phyloP scores from a whole-genome alignment of 2,113 vertebrate species.

The Calidris pugnax region DNA sequence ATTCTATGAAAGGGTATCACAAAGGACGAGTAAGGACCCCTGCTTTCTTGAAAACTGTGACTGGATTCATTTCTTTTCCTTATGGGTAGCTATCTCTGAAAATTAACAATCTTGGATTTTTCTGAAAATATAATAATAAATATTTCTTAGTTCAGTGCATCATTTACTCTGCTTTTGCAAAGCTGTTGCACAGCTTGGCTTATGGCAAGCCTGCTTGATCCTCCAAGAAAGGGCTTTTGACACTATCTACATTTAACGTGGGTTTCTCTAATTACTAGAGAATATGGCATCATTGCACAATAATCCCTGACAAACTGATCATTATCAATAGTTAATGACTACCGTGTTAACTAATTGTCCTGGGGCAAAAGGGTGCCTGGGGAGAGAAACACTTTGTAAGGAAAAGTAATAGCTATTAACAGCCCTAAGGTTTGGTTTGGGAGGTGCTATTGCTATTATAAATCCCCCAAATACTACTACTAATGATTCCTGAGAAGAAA shows the following conservation, averaged over 20 bases:
- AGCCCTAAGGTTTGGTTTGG: slow-evolving; percentile 5
- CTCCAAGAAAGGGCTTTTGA: background rate
- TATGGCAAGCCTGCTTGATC: background rate
- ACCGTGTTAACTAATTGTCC: slow-evolving; percentile 60
- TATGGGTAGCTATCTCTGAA: background rate
- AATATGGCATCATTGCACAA: background rate
- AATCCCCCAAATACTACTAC: background rate
- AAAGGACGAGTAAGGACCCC: background rate
- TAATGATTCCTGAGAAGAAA: background rate
- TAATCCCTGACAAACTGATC: slow-evolving; percentile 68
- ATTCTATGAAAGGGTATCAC: background rate
- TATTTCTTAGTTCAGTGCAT: background rate
- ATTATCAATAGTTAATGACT: slow-evolving; percentile 70
- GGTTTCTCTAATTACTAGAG: slow-evolving; percentile 64
- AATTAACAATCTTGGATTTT: slow-evolving; percentile 10
- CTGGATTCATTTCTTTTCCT: background rate
- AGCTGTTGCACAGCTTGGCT: background rate
- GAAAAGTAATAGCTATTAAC: slow-evolving; percentile 38
- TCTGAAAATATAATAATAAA: background rate
- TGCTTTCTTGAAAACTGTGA: slow-evolving; percentile 1
- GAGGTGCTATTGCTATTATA: background rate
- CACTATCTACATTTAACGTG: slow-evolving; percentile 37
- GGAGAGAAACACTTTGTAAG: slow-evolving; percentile 17
- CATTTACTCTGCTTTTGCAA: background rate
- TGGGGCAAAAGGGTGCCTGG: background rate